A percentile compares a stretch with the other conserved stretches of the same genome.
Evolutionary conservation across 2,888 invertebrate genomes (phyloP).

Genomic region (Tenthredo notha): DNA sequence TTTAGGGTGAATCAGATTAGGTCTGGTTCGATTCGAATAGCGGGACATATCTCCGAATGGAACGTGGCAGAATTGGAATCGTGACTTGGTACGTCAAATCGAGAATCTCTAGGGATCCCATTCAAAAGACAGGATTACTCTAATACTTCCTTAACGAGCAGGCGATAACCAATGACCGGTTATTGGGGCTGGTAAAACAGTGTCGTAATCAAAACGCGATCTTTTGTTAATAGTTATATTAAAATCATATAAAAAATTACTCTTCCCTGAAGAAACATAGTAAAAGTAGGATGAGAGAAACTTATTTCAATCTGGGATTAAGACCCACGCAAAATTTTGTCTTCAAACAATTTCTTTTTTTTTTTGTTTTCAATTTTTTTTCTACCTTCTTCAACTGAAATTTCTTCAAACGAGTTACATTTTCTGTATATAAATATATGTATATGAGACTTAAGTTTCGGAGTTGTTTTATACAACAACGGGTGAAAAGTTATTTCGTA

Average conservation of each 20-base stretch:
- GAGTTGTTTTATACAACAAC: neutral
- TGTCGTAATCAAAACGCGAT: neutral
- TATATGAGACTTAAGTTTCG: conserved; percentile 32
- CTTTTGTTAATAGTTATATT: neutral
- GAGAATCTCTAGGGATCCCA: conserved; percentile 21
- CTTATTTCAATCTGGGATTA: neutral
- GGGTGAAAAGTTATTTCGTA: neutral
- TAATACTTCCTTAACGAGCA: conserved; percentile 45
- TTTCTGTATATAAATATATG: conserved; percentile 18
- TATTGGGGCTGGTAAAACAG: neutral
- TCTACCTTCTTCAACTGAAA: neutral
- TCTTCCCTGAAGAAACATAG: neutral
- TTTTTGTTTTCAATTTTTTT: neutral
- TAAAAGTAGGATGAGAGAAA: neutral
- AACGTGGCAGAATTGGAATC: conserved; percentile 41
- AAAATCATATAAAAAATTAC: neutral
- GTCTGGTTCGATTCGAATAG: neutral
- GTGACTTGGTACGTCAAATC: conserved; percentile 45
- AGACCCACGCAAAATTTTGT: neutral
- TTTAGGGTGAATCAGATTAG: conserved; percentile 22
- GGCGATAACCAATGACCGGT: conserved; percentile 14
- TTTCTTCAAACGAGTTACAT: neutral
- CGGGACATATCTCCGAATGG: conserved; percentile 23
- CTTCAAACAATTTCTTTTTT: neutral
- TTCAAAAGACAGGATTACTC: conserved; percentile 34